Evolutionary conservation across 1,140 invertebrate species (phyloP).

Genomic region (Solen grandis): DNA sequence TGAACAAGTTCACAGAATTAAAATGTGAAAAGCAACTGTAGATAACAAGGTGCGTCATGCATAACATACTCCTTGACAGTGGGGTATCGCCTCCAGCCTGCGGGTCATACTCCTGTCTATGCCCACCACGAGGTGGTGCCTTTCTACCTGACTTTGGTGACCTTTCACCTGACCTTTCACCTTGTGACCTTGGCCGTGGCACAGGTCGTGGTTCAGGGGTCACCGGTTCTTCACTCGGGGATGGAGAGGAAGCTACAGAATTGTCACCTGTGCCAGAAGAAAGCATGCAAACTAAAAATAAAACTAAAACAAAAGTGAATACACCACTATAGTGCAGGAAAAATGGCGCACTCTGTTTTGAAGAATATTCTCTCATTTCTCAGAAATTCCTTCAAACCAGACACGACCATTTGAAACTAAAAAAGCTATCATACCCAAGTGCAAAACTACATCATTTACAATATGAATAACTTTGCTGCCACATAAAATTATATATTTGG

Average conservation of each 20-base stretch:
- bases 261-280: constrained; percentile 34
- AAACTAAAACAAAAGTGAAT: background rate
- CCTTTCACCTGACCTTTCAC: background rate
- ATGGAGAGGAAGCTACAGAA: constrained; percentile 19
- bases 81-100: constrained; percentile 38
- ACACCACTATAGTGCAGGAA: background rate
- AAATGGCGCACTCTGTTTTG: background rate
- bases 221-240: background rate
- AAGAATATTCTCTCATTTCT: background rate
- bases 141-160: constrained; percentile 30
- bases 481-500: too few relatives aligned
- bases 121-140: background rate
- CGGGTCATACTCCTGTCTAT: constrained; percentile 7
- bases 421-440: background rate
- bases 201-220: constrained; percentile 16
- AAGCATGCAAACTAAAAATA: constrained; percentile 5
- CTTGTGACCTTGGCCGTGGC: constrained; percentile 20
- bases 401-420: background rate
- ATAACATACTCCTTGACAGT: constrained; percentile 37
- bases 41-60: background rate
- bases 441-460: background rate
- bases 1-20: background rate
- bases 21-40: background rate
- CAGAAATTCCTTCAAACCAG: constrained; percentile 8
- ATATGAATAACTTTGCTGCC: background rate